Evolutionary conservation across 2,888 invertebrate species (phyloP), one percentile per base, ranked within the genome.

Genomic region (Brachyopa scutellaris): DNA sequence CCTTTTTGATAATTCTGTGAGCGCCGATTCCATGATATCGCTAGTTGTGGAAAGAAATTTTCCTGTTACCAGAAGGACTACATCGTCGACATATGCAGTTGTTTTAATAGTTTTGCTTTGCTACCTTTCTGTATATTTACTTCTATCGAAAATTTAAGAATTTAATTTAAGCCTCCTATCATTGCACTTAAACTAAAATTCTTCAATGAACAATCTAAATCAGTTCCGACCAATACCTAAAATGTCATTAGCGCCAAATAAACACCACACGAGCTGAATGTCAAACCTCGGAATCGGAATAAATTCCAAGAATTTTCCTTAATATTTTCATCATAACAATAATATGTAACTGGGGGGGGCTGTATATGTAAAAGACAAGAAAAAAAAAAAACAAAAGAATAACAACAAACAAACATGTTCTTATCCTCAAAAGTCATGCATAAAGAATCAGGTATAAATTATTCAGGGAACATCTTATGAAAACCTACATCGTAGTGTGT

Each of bases 361-460:
- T 51, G 19, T 66, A n/a, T n/a, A n/a, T n/a, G n/a, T n/a, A n/a
- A n/a, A n/a, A 51, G 55, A 42, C 23, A 57, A 17, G 15, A 53
- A 23, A 19, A 40, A 8, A 23, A 31, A 53, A 53, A 45, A 53
- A 29, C 33, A 23, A 73, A 42, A 73, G 55, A 42, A 45, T 38
- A 15, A 36, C 31, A 61, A 66, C 55, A 72, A 74, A 80, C 62
- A 74, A 67, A 47, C 80, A 74, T 59, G 67, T 49, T 69, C 33
- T 45, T 62, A 67, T 62, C 69, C 74, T 33, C 42, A 57, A 80
- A 80, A 80, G 74, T 53, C 80, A 80, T 80, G 74, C 80, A 80
- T 74, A 74, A 62, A 29, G 62, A 74, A 80, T 74, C 69, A 69
- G 62, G 38, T 69, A 69, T 80, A 74, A 80, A 80, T 80, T 80